Evolutionary conservation across 2,888 invertebrate genomes (phyloP).

Genomic region (Stenoptilia bipunctidactyla): DNA sequence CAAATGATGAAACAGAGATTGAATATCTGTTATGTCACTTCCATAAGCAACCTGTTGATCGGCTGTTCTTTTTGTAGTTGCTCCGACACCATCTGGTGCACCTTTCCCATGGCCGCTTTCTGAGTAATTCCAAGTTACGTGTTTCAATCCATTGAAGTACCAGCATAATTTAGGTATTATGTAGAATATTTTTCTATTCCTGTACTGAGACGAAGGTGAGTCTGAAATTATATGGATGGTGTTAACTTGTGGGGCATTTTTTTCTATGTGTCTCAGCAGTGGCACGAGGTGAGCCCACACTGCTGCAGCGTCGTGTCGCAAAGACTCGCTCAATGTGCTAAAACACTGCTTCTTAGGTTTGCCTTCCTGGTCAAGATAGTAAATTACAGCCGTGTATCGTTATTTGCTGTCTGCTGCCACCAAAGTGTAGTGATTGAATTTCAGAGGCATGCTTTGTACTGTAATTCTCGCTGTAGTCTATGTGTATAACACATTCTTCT

Average conservation of each 20-base stretch:
- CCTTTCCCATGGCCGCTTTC: conserved; percentile 31
- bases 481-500: conserved; percentile 14
- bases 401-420: conserved; percentile 5
- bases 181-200: conserved; percentile 31
- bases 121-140: conserved; percentile 6
- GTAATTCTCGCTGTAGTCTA: conserved; percentile 15
- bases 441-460: conserved; percentile 12
- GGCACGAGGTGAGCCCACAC: conserved; percentile 25
- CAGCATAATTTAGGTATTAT: conserved; percentile 22
- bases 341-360: conserved; percentile 10
- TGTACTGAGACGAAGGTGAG: conserved; percentile 26
- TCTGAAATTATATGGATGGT: conserved; percentile 17
- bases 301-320: conserved; percentile 11
- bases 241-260: no score
- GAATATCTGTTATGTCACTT: conserved; percentile 9
- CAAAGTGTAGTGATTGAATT: conserved; percentile 14
- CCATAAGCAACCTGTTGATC: conserved; percentile 17
- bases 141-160: conserved; percentile 11
- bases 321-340: conserved; percentile 11
- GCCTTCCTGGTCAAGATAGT: no score
- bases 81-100: conserved; percentile 26
- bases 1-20: no score
- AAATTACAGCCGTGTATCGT: neutral
- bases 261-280: conserved; percentile 19
- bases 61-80: conserved; percentile 23